These are phyloP conservation scores for Alcis repandata DNA, from an alignment of 2,888 invertebrate genomes.

Conservation along the genomic window DNA sequence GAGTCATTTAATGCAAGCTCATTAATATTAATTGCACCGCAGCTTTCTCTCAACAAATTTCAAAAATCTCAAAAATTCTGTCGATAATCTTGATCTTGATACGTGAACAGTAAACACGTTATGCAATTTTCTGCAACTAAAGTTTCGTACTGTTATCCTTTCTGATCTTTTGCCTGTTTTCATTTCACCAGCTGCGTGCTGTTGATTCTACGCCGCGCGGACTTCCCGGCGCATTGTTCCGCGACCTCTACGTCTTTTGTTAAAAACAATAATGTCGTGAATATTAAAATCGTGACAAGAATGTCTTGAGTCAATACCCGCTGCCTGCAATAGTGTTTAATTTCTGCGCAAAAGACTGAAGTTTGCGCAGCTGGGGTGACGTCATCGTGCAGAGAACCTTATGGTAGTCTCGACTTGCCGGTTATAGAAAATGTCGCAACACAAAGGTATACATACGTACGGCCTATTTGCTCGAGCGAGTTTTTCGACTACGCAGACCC, in stretches of 20 bases:
- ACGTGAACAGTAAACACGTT: neutral
- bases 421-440: slow-evolving; percentile 33
- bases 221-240: slow-evolving; percentile 29
- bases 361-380: slow-evolving; percentile 65
- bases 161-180: slow-evolving; percentile 22
- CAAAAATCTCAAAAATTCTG: slow-evolving; percentile 11
- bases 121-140: slow-evolving; percentile 6
- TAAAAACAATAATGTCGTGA: slow-evolving; percentile 31
- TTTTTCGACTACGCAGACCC: slow-evolving; percentile 30
- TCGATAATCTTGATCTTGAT: slow-evolving; percentile 16
- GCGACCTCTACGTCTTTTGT: slow-evolving; percentile 29
- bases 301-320: slow-evolving; percentile 48
- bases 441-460: slow-evolving; percentile 16
- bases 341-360: slow-evolving; percentile 53
- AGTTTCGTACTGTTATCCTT: slow-evolving; percentile 8
- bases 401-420: slow-evolving; percentile 36
- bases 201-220: slow-evolving; percentile 18
- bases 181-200: slow-evolving; percentile 14
- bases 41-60: slow-evolving; percentile 3
- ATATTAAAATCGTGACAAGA: slow-evolving; percentile 41
- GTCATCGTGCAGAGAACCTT: slow-evolving; percentile 54
- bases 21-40: slow-evolving; percentile 4
- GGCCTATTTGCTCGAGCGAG: slow-evolving; percentile 30
- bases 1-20: neutral
- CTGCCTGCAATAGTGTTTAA: slow-evolving; percentile 50